Percentiles rank a stretch among this genome's conserved stretches.
These are phyloP conservation scores for Acronicta psi DNA, from an alignment of 2,888 invertebrate genomes.

Conservation along the genomic window DNA sequence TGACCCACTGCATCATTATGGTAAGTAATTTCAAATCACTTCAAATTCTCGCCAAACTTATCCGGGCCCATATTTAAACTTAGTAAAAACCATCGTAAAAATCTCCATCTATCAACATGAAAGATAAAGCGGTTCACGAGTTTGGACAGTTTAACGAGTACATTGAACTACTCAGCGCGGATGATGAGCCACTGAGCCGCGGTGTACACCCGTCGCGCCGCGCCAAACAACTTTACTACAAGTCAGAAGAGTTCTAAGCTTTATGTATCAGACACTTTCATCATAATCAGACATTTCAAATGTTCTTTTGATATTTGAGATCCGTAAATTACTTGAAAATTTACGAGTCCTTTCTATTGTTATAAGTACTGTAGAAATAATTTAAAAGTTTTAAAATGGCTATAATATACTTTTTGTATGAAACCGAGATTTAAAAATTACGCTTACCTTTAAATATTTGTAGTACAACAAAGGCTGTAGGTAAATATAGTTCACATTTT, in stretches of 20 bases:
- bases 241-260: conserved; percentile 6
- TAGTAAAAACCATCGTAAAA: conserved; percentile 20
- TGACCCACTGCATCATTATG: no score
- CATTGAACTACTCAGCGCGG: conserved; percentile 18
- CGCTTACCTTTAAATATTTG: no score
- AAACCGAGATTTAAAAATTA: not conserved
- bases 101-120: conserved; percentile 34
- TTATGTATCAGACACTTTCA: conserved; percentile 14
- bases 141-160: conserved; percentile 51
- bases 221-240: conserved; percentile 20
- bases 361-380: not conserved
- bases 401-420: not conserved
- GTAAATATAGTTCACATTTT: no score
- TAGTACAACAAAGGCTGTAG: no score
- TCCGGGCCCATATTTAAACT: conserved; percentile 7
- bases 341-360: not conserved
- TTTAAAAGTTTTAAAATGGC: conserved; percentile 2
- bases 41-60: not conserved
- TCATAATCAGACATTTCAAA: not conserved
- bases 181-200: conserved; percentile 39
- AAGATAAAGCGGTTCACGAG: conserved; percentile 39
- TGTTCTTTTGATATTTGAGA: not conserved
- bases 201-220: conserved; percentile 15
- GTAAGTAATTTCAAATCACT: not conserved
- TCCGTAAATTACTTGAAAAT: not conserved